Evolutionary conservation across 2,797 vertebrate species (phyloP).

Genomic region (Aphelocoma californica): DNA sequence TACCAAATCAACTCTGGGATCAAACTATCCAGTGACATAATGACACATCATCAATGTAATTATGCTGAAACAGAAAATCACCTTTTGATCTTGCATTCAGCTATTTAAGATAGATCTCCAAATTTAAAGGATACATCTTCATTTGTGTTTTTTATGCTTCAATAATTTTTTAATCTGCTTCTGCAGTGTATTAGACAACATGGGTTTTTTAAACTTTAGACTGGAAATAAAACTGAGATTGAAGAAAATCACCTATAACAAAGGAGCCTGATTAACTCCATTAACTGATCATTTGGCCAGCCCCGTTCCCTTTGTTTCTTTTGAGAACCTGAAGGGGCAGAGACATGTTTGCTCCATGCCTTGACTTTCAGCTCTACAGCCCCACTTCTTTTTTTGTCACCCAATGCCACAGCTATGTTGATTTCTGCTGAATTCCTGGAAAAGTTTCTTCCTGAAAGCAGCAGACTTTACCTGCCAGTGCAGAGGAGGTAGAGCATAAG

Average conservation of each 20-base stretch:
- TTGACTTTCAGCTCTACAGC: background rate
- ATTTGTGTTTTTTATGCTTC: background rate
- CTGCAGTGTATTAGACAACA: background rate
- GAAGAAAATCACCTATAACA: background rate
- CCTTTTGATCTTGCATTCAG: background rate
- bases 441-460: background rate
- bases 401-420: background rate
- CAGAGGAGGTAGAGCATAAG: background rate
- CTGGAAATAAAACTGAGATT: background rate
- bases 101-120: background rate
- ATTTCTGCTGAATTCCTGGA: background rate
- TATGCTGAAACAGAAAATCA: background rate
- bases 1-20: background rate
- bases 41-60: background rate
- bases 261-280: background rate
- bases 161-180: background rate
- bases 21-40: background rate
- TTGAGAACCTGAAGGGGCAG: background rate
- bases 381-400: background rate
- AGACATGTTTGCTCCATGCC: background rate
- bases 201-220: background rate
- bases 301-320: background rate
- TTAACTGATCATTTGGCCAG: background rate
- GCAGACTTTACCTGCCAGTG: background rate
- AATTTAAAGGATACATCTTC: background rate